Percentiles rank a stretch among this genome's conserved stretches.
These are phyloP conservation scores for Orthosia incerta DNA, from an alignment of 2,888 invertebrate genomes.

Conservation along the genomic window DNA sequence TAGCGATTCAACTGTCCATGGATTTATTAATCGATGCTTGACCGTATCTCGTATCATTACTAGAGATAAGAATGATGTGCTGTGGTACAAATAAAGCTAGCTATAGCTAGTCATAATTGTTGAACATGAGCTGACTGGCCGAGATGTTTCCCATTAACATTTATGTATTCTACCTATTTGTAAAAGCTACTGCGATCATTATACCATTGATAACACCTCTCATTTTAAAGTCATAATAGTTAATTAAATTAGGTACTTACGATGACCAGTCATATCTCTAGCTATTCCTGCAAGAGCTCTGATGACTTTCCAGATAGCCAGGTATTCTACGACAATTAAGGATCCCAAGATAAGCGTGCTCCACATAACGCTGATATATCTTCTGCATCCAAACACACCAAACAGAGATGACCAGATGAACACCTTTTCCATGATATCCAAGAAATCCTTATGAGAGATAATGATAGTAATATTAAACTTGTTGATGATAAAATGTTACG, in stretches of 20 bases:
- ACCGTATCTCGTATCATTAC: too few relatives aligned
- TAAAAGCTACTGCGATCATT: too few relatives aligned
- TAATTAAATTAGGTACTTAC: slow-evolving; percentile 68
- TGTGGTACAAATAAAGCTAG: too few relatives aligned
- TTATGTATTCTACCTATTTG: too few relatives aligned
- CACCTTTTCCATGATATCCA: slow-evolving; percentile 72
- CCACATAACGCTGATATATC: slow-evolving; percentile 72
- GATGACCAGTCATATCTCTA: slow-evolving; percentile 72
- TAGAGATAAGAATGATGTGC: too few relatives aligned
- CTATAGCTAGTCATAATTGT: too few relatives aligned
- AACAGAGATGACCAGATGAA: slow-evolving; percentile 74
- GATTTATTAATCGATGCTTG: too few relatives aligned
- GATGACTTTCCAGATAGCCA: slow-evolving; percentile 79
- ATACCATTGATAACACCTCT: too few relatives aligned
- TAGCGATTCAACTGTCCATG: too few relatives aligned
- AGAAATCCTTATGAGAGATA: slow-evolving; percentile 70
- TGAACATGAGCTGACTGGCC: too few relatives aligned
- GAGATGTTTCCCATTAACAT: too few relatives aligned
- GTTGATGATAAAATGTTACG: neutral
- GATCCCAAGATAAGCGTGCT: slow-evolving; percentile 67
- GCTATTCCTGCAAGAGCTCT: slow-evolving; percentile 80
- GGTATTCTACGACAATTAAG: slow-evolving; percentile 69
- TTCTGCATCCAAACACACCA: slow-evolving; percentile 74
- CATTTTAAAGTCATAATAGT: neutral
- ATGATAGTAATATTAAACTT: neutral